Base-by-base conservation (phyloP, 2,888 invertebrate species). In the Watsonalla cultraria region DNA sequence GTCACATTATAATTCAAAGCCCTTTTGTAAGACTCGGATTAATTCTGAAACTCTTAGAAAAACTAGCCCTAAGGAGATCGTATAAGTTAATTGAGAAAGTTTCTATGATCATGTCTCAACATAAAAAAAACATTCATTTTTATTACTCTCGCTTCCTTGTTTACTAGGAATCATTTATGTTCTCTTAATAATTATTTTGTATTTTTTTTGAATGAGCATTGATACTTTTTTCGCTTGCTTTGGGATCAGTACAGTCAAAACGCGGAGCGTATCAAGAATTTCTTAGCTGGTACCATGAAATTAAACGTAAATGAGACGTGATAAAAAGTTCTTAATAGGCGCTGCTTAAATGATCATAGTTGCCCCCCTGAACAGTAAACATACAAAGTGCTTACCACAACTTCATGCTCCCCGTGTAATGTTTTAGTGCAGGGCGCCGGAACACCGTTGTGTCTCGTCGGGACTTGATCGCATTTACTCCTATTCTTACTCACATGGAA, bases 401-500 rank as follows among this genome's bases (percentile, higher is more conserved):
- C 65, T 60, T 85, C 85, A 52, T 78, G 74, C 51, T 86, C 84
- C 11, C 72, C 71, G 54, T 80, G 83, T 5, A 76, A 66, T 11
- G 71, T 78, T 78, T 92, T 81, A 0, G 80, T 68, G 75, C 91
- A 82, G 66, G 90, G 75, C 66, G 78, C 63, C 15, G 90, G 77
- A 0, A 85, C 66, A 64, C 89, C 90, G 47, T 89, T 88, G 0
- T 86, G 78, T 54, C 89, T 78, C 11, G 72, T 60, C 0, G 81
- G 76, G 51, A 86, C 90, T 14, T 74, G 74, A 8, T 84, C 84
- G 58, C 86, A 91, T 82, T 94, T 94, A 63, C 93, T 91, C 59
- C 96, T 92, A 62, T 94, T 93, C 84, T 96, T 96, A 87, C 96
- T 96, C 74, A 96, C 96, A 85, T 96, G 96, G 80, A 96, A 96